Evolutionary conservation across 2,888 invertebrate species (phyloP), one percentile per base, ranked within the genome.

Genomic region (Terebella lapidaria): DNA sequence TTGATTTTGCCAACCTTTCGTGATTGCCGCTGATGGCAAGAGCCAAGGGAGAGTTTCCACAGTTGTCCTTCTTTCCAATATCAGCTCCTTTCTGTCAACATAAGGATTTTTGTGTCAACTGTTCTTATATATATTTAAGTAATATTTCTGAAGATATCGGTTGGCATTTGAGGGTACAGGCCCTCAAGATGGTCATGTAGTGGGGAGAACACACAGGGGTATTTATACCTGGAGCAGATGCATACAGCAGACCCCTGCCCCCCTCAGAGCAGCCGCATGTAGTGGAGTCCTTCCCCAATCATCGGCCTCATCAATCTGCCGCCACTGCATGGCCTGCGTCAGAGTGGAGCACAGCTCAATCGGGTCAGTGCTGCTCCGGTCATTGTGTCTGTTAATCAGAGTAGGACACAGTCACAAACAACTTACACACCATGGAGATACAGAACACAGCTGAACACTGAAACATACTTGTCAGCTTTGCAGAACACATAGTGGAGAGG

Each of bases 401-500:
- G 3, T 3, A 45, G 35, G 25, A 26, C 20, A 59, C 58, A 5
- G 18, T 59, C n/a, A 26, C 57, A 45, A 29, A 76, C 67, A 66
- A 70, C 30, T 70, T 69, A 54, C 76, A 75, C 64, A 78, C 78
- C 5, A 78, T 72, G 69, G 83, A 83, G n/a, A n/a, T n/a, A n/a
- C n/a, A n/a, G n/a, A n/a, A n/a, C n/a, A n/a, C n/a, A n/a, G n/a
- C n/a, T n/a, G n/a, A n/a, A n/a, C n/a, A n/a, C n/a, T n/a, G n/a
- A n/a, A 18, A 28, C 60, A 27, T 52, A 76, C 67, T 67, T 70
- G 30, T 71, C 70, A 54, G 76, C 75, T 63, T 79, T 78, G 15
- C 78, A 72, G 69, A 84, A 83, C 2, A 80, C 81, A 69, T 83
- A 82, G 70, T 84, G 84, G 24, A 84, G 72, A 3, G 84, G 82